phyloP scores from a whole-genome alignment of 1,140 invertebrate species.

The Thaumatotibia leucotreta region DNA sequence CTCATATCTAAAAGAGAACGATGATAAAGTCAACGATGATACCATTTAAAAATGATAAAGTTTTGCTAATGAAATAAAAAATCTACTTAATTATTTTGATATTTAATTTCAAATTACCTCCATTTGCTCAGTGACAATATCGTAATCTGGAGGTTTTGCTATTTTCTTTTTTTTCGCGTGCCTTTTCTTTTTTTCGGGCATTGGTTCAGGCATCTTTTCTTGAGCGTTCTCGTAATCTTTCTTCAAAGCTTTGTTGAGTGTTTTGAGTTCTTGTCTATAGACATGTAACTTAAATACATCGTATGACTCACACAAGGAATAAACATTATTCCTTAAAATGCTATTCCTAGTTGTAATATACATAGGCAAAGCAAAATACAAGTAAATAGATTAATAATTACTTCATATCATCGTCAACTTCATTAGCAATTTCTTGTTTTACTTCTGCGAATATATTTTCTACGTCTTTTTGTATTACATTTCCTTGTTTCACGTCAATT shows the following conservation, averaged over 20 bases:
- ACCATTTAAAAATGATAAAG: no score
- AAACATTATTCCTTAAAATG: no score
- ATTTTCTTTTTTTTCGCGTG: slow-evolving; percentile 26
- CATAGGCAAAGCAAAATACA: no score
- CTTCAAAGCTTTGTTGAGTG: slow-evolving; percentile 41
- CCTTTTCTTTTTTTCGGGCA: slow-evolving; percentile 26
- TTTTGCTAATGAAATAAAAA: no score
- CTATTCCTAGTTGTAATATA: no score
- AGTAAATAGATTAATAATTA: slow-evolving; percentile 15
- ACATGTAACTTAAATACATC: no score
- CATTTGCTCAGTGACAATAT: slow-evolving; percentile 32
- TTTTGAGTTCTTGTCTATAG: slow-evolving; percentile 33
- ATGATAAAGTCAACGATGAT: no score
- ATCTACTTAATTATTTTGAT: no score
- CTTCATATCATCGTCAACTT: slow-evolving; percentile 45
- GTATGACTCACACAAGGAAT: no score
- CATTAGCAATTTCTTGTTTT: slow-evolving; percentile 36
- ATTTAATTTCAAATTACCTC: no score
- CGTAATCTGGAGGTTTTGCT: slow-evolving; percentile 23
- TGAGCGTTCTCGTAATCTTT: slow-evolving; percentile 39
- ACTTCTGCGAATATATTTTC: slow-evolving; percentile 36
- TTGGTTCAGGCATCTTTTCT: slow-evolving; percentile 39
- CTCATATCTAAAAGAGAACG: no score
- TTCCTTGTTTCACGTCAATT: slow-evolving; percentile 38
- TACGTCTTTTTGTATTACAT: slow-evolving; percentile 30